These are phyloP conservation scores for Rhodophaea formosa DNA, from an alignment of 2,888 invertebrate species.

Conservation along the genomic window DNA sequence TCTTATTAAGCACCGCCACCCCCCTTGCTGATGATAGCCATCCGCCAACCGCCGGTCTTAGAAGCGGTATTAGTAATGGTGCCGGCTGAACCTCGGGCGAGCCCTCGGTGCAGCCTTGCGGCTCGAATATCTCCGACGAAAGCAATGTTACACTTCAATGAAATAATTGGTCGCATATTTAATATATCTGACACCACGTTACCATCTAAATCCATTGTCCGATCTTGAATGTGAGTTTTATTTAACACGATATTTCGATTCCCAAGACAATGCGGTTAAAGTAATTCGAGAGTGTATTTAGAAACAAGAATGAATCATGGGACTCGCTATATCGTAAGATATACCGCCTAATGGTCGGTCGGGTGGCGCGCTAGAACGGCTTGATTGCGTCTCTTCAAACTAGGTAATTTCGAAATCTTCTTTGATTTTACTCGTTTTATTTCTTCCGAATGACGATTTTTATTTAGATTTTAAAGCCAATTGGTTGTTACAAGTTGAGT, in stretches of 20 bases:
- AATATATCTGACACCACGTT: conserved; percentile 67
- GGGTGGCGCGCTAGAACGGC: conserved; percentile 40
- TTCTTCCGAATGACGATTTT: conserved; percentile 31
- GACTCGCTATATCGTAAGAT: conserved; percentile 55
- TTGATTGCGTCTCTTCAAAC: conserved; percentile 43
- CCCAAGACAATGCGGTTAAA: conserved; percentile 72
- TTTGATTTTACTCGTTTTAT: conserved; percentile 28
- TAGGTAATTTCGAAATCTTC: conserved; percentile 39
- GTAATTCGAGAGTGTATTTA: conserved; percentile 74
- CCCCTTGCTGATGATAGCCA: conserved; percentile 70
- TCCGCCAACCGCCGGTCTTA: conserved; percentile 55
- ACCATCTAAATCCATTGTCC: conserved; percentile 76
- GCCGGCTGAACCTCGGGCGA: conserved; percentile 36
- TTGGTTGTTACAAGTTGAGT: conserved; percentile 36
- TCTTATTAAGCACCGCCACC: conserved; percentile 77
- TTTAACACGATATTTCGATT: conserved; percentile 55
- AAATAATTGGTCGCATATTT: conserved; percentile 55
- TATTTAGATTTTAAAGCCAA: conserved; percentile 52
- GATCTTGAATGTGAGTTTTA: conserved; percentile 58
- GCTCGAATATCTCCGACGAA: conserved; percentile 67
- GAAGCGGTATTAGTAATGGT: conserved; percentile 73
- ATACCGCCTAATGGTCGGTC: conserved; percentile 32
- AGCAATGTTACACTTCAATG: conserved; percentile 71
- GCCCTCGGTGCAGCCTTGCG: conserved; percentile 40
- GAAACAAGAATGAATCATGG: conserved; percentile 72